Evolutionary conservation across 2,113 vertebrate species (phyloP).

Genomic region (Loxodonta africana): DNA sequence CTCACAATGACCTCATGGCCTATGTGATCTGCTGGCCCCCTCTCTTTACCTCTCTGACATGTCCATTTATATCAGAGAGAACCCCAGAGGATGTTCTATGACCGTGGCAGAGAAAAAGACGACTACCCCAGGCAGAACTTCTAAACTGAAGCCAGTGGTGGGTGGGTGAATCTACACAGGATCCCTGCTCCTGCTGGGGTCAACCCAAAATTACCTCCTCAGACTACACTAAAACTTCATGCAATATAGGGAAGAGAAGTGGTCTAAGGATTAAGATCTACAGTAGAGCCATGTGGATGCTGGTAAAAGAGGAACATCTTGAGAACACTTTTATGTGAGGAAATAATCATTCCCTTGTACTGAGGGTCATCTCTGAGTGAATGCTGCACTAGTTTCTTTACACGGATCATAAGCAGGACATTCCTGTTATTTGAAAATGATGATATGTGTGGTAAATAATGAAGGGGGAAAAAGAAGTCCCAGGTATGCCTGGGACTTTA

Average conservation of each 20-base stretch:
- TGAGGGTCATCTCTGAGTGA: neutral
- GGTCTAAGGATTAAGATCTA: neutral
- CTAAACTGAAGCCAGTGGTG: neutral
- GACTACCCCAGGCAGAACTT: neutral
- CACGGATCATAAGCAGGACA: neutral
- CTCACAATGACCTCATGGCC: neutral
- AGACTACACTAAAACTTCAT: neutral
- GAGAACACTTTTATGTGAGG: neutral
- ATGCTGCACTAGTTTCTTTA: neutral
- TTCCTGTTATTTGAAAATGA: neutral
- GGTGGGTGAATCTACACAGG: neutral
- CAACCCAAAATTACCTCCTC: conserved; percentile 13
- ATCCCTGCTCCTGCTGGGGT: neutral
- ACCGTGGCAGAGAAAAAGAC: neutral
- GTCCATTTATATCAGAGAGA: neutral
- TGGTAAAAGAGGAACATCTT: neutral
- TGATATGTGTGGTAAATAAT: neutral
- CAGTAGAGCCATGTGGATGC: neutral
- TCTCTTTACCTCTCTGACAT: neutral
- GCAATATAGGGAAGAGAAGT: conserved; percentile 1
- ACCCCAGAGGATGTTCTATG: neutral
- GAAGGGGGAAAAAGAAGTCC: neutral
- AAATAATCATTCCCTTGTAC: neutral
- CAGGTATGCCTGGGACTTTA: neutral
- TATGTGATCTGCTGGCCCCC: neutral